Conservation (phyloP, 2,797 vertebrate species). For the Microctenopoma lineatum region DNA sequence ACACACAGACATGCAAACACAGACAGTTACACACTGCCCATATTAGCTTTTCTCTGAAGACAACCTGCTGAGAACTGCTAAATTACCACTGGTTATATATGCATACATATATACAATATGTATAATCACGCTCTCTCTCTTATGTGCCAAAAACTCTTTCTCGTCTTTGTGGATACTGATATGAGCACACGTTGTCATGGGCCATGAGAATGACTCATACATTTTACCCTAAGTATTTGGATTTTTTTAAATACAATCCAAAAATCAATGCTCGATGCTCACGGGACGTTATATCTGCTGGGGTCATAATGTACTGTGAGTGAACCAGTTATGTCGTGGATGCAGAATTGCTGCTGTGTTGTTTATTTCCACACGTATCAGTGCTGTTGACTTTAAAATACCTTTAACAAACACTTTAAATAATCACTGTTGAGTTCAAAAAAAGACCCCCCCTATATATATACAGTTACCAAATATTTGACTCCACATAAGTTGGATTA, state of each 20-base stretch:
- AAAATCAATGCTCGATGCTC: not conserved
- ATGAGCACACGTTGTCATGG: not conserved
- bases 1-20: slow-evolving; percentile 13
- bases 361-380: not conserved
- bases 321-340: not conserved
- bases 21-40: slow-evolving; percentile 25
- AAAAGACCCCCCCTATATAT: too few relatives aligned
- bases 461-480: not conserved
- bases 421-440: too few relatives aligned
- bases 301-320: not conserved
- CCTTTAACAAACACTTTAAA: too few relatives aligned
- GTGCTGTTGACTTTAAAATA: not conserved
- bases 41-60: slow-evolving; percentile 59
- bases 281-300: not conserved
- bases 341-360: not conserved
- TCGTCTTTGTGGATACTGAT: not conserved
- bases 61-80: slow-evolving; percentile 69
- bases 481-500: slow-evolving; percentile 2
- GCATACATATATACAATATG: not conserved
- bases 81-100: slow-evolving; percentile 49
- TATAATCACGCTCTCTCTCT: not conserved
- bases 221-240: not conserved
- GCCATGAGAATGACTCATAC: not conserved
- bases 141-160: slow-evolving; percentile 5
- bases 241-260: not conserved